Base-by-base conservation (phyloP, 1,140 invertebrate genomes). In the Drosophila lacteicornis region DNA sequence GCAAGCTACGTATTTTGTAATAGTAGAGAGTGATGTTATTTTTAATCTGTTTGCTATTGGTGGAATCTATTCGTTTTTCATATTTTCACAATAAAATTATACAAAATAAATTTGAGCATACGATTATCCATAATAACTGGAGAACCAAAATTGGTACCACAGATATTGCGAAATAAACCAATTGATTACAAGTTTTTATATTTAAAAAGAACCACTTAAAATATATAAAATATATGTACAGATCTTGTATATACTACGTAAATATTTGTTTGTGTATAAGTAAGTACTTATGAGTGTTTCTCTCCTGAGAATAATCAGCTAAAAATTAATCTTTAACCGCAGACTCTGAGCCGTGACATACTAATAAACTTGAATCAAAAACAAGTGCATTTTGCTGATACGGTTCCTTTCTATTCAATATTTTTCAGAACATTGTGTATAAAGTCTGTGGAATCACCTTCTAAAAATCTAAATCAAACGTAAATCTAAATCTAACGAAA, bases 251-350 rank as follows among this genome's bases (percentile, higher is more conserved):
- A 43, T 50, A 33, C 11, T 40, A 33, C 43, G 19, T 74, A 69
- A 22, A 19, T 8, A 27, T 40, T 30, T 57, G 27, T 8, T 40
- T 40, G 22, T 43, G 12, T 40, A 25, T 36, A 7, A 58, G 22
- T 15, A 22, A 43, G 38, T 42, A 22, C 51, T 9, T 38, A 38
- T 55, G 19, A 19, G 13, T 65, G 17, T 40, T 42, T 6, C 25
- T 40, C 25, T 30, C 25, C 13, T 61, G 17, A 65, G 13, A 40
- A 42, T 56, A 69, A 71, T 71, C 68, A 69, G 68, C 50, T 43
- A 13, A 51, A 58, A 58, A 19, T 19, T 70, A 58, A 71, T 65
- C 68, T 71, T 71, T 71, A 45, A 22, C 65, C 55, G 36, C 43
- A 38, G 63, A 66, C 27, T 60, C 40, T 40, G 12, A 40, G 17